phyloP scores from a whole-genome alignment of 2,797 vertebrate species.

The Nothura maculosa region DNA sequence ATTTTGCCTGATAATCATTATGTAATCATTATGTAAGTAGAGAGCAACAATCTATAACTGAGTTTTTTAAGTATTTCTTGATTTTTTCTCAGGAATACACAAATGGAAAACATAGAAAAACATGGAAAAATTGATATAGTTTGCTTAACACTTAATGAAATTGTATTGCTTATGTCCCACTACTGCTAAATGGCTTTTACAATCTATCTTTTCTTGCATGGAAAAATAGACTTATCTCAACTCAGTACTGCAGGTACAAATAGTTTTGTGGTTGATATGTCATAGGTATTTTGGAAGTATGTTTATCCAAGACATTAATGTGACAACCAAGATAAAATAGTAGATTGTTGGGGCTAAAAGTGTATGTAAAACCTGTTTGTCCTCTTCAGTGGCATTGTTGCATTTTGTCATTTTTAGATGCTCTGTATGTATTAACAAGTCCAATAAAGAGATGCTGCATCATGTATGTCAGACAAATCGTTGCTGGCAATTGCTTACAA shows the following conservation, averaged over 20 bases:
- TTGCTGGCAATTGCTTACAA: not conserved
- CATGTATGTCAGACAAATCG: not conserved
- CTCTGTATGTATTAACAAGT: not conserved
- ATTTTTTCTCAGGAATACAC: not conserved
- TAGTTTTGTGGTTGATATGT: not conserved
- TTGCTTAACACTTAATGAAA: not conserved
- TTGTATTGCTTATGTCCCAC: not conserved
- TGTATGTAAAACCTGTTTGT: constrained; percentile 4
- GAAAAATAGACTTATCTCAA: not conserved
- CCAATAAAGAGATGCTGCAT: not conserved
- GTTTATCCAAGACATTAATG: constrained; percentile 24
- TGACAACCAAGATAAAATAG: constrained; percentile 2
- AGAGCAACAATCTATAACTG: not conserved
- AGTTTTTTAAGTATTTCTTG: not conserved
- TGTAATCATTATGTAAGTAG: not conserved
- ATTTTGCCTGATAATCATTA: not conserved
- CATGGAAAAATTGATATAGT: not conserved
- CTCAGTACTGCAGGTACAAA: not conserved
- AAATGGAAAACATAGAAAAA: not conserved
- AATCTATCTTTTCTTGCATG: not conserved
- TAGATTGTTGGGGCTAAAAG: not conserved
- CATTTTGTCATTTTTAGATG: not conserved
- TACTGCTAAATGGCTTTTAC: not conserved
- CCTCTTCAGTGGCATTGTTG: constrained; percentile 26
- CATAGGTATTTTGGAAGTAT: constrained; percentile 21